Conservation (phyloP, 2,888 invertebrate genomes). For the Drosophila rubida region DNA sequence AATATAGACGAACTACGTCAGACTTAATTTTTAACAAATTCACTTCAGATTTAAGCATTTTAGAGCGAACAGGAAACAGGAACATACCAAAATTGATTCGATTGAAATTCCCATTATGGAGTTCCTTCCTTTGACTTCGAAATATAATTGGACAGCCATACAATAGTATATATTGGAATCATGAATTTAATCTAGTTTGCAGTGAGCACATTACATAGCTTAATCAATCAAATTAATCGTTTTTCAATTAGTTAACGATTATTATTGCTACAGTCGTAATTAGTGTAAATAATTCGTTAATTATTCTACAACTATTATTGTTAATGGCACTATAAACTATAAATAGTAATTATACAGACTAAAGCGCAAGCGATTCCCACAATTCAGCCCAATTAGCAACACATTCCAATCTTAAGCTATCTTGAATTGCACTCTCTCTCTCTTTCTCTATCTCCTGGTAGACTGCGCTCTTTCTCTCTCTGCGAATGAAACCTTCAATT, state of each 20-base stretch:
- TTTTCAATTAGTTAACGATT: background rate
- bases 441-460: background rate
- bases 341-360: background rate
- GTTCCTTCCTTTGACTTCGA: conserved; percentile 7
- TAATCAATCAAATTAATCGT: background rate
- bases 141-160: background rate
- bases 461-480: background rate
- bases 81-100: background rate
- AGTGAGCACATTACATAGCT: background rate
- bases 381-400: conserved; percentile 1
- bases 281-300: background rate
- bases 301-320: conserved; percentile 2
- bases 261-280: conserved; percentile 1
- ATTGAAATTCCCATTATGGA: conserved; percentile 1
- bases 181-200: background rate
- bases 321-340: background rate
- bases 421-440: background rate
- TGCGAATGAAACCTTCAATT: conserved; percentile 4
- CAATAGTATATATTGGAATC: background rate
- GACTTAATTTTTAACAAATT: too few species aligned
- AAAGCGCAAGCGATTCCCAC: conserved; percentile 4
- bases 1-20: background rate
- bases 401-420: background rate
- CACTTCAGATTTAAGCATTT: too few species aligned
- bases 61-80: too few species aligned